Evolutionary conservation across 2,113 vertebrate species (phyloP).

Genomic region (Syrmaticus mikado): DNA sequence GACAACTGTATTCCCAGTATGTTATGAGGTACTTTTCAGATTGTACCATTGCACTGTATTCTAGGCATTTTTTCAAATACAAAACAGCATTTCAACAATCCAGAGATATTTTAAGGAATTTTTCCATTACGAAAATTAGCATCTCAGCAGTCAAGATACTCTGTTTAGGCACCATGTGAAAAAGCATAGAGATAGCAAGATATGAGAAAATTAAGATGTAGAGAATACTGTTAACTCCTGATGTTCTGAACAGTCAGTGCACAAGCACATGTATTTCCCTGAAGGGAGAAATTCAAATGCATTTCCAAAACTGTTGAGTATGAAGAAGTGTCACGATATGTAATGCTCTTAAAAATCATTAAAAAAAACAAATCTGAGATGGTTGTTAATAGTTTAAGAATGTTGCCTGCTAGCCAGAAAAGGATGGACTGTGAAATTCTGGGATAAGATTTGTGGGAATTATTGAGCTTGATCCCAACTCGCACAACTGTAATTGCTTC

Average conservation of each 20-base stretch:
- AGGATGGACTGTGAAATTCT: not conserved
- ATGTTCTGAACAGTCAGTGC: not conserved
- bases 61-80: not conserved
- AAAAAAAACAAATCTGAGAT: not conserved
- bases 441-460: not conserved
- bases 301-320: not conserved
- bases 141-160: not conserved
- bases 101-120: slow-evolving; percentile 24
- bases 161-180: slow-evolving; percentile 3
- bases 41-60: not conserved
- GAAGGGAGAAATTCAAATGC: not conserved
- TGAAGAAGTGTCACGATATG: not conserved
- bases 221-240: not conserved
- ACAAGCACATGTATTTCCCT: not conserved
- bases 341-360: not conserved
- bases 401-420: slow-evolving; percentile 2
- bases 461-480: not conserved
- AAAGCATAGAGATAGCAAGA: not conserved
- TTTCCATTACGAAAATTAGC: slow-evolving; percentile 1
- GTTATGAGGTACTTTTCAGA: not conserved
- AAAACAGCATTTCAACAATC: not conserved
- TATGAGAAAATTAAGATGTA: not conserved
- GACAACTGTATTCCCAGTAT: not conserved
- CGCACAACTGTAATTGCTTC: not conserved
- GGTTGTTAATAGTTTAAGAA: not conserved